These are phyloP conservation scores for Slavum lentiscoides DNA, from an alignment of 2,888 invertebrate species.

Conservation along the genomic window DNA sequence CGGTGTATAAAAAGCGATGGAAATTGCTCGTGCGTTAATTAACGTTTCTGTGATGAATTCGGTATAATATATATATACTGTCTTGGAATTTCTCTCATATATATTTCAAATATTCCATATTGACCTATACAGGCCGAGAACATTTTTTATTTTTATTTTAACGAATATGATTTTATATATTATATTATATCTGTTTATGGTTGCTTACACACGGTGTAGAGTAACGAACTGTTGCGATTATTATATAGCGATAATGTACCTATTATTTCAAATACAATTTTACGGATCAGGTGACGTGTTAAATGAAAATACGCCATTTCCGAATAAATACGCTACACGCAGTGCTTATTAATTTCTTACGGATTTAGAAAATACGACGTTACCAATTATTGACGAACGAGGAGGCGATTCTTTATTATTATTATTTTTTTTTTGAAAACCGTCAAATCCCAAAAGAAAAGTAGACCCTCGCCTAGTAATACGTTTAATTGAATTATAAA, in stretches of 20 bases:
- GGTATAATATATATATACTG: background rate
- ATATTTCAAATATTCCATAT: constrained; percentile 10
- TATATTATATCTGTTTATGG: background rate
- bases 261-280: constrained; percentile 8
- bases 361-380: background rate
- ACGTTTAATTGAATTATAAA: too few species aligned
- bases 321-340: background rate
- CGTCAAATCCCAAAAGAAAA: too few species aligned
- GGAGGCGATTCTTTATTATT: too few species aligned
- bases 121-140: background rate
- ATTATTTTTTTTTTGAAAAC: too few species aligned
- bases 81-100: constrained; percentile 25
- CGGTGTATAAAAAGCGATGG: background rate
- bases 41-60: constrained; percentile 36
- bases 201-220: constrained; percentile 16
- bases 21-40: constrained; percentile 27
- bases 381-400: too few species aligned
- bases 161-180: constrained; percentile 14
- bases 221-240: constrained; percentile 3
- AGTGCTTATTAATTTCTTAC: too few species aligned
- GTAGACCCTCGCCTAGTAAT: too few species aligned
- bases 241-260: background rate
- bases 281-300: constrained; percentile 9
- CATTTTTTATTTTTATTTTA: constrained; percentile 1
- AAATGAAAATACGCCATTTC: background rate